Evolutionary conservation across 2,797 vertebrate genomes (phyloP).

Genomic region (Brotula barbata): DNA sequence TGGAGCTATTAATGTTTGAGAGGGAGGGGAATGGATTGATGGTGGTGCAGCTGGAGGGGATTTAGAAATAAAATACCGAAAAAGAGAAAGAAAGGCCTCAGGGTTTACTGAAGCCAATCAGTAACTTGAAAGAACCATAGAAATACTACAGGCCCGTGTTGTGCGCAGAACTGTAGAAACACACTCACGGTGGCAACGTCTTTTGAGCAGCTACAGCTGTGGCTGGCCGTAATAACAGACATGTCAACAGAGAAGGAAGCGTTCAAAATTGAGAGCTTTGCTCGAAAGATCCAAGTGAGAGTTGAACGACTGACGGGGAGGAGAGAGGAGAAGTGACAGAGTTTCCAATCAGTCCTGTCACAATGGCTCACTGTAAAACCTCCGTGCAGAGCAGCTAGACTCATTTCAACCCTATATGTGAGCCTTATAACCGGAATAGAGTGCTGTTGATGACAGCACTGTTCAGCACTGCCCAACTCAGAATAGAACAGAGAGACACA

Average conservation of each 20-base stretch:
- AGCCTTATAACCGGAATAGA: constrained; percentile 22
- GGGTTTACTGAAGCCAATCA: constrained; percentile 10
- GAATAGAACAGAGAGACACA: constrained; percentile 51
- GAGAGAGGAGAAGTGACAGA: background rate
- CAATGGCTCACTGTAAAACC: constrained; percentile 10
- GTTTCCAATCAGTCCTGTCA: background rate
- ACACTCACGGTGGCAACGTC: constrained; percentile 11
- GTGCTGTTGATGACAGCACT: constrained; percentile 33
- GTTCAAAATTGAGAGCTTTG: constrained; percentile 4
- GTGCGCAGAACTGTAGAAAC: constrained; percentile 3
- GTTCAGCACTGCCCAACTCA: constrained; percentile 23
- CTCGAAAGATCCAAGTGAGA: constrained; percentile 24
- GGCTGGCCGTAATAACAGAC: constrained; percentile 71
- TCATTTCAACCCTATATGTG: constrained; percentile 33
- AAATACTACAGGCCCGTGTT: too few species aligned
- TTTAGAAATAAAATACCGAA: background rate
- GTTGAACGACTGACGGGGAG: constrained; percentile 8
- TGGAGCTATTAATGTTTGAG: constrained; percentile 36
- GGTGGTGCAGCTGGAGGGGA: background rate
- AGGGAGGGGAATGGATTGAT: background rate
- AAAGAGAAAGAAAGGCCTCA: background rate
- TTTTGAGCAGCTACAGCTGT: constrained; percentile 46
- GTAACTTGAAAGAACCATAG: constrained; percentile 18
- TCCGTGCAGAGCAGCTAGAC: background rate
- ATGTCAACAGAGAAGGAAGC: constrained; percentile 31